phyloP scores from a whole-genome alignment of 2,113 vertebrate species.

The Oceanodroma tethys region DNA sequence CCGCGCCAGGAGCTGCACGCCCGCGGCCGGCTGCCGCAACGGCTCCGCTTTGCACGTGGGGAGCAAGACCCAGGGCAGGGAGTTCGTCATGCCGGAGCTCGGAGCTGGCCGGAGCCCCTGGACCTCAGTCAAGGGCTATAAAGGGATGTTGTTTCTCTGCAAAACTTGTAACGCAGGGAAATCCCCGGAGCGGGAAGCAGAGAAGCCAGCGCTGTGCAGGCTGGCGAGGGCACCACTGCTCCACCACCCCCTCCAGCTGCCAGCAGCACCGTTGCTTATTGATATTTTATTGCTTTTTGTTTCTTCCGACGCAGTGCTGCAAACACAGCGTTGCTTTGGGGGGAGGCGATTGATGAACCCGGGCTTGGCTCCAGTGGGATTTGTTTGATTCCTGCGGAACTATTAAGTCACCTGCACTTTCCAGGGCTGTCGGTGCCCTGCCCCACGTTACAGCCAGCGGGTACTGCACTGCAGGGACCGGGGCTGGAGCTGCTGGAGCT shows the following conservation, averaged over 20 bases:
- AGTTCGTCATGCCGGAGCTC: fast-evolving
- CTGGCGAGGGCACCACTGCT: neutral
- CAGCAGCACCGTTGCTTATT: neutral
- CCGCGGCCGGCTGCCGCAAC: fast-evolving
- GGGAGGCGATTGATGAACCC: neutral
- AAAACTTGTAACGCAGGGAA: neutral
- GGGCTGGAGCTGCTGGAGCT: neutral
- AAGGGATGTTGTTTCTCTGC: neutral
- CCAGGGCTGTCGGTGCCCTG: neutral
- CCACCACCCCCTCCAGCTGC: neutral
- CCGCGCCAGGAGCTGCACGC: fast-evolving
- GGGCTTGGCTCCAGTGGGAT: neutral
- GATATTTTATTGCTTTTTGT: neutral
- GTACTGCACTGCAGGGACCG: too few relatives aligned
- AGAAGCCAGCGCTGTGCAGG: neutral
- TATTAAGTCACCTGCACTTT: too few relatives aligned
- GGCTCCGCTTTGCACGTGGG: neutral
- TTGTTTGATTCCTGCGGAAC: neutral
- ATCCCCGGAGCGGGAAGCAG: neutral
- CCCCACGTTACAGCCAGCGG: fast-evolving
- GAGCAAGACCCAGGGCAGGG: neutral
- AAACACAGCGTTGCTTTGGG: fast-evolving
- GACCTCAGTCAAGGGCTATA: neutral
- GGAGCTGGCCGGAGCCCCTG: neutral
- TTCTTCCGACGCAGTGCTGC: neutral